Conservation (phyloP, 2,797 vertebrate genomes). For the Alectoris magna region DNA sequence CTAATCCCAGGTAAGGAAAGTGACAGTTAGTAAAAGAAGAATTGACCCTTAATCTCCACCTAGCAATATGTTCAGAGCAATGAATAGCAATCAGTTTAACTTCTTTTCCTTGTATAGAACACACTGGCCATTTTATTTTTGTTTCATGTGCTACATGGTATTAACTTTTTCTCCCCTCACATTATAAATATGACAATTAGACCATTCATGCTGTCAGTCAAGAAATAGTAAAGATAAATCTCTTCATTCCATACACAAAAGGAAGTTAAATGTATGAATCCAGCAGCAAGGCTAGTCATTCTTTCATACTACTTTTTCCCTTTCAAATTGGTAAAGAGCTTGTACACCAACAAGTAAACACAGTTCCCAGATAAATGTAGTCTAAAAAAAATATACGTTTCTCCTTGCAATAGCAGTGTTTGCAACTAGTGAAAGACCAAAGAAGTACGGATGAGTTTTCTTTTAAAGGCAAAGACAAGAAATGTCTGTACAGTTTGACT, state of each 20-base stretch:
- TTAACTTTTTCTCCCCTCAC: not conserved
- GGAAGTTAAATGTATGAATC: constrained; percentile 34
- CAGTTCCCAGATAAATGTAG: not conserved
- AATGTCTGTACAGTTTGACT: not conserved
- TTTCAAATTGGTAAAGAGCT: constrained; percentile 11
- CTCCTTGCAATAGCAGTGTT: constrained; percentile 13
- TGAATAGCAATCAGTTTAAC: constrained; percentile 55
- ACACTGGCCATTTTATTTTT: constrained; percentile 31
- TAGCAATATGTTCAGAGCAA: constrained; percentile 38
- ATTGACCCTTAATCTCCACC: constrained; percentile 58
- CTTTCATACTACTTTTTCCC: not conserved
- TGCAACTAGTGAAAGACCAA: not conserved
- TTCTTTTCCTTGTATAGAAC: constrained; percentile 37
- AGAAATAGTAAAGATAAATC: constrained; percentile 33
- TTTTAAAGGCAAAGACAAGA: constrained; percentile 40
- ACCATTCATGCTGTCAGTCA: constrained; percentile 28
- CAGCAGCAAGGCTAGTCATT: not conserved
- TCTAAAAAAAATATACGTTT: constrained; percentile 23
- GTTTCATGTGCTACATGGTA: constrained; percentile 18
- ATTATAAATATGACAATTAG: constrained; percentile 47
- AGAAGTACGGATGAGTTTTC: not conserved
- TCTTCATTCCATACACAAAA: constrained; percentile 45
- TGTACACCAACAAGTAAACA: constrained; percentile 10
- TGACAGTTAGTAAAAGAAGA: constrained; percentile 35
- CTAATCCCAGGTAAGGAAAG: constrained; percentile 34